A percentile compares a stretch with the other conserved stretches of the same genome.
Conservation (phyloP, 2,113 vertebrate species). For the Daubentonia madagascariensis region DNA sequence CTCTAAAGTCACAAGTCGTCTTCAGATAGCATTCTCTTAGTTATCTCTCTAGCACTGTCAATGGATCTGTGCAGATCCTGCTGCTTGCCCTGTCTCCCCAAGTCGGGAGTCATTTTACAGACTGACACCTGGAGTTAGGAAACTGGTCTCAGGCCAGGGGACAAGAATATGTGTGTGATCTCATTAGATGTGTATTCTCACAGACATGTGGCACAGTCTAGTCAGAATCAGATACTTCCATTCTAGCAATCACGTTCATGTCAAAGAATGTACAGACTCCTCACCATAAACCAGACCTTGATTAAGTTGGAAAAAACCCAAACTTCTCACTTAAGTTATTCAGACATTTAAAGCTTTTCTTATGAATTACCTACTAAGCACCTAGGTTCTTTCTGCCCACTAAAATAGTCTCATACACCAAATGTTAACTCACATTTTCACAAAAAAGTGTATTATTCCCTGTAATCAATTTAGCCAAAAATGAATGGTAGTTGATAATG, state of each 20-base stretch:
- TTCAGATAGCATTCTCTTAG: not conserved
- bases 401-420: not conserved
- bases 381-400: not conserved
- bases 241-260: not conserved
- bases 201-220: not conserved
- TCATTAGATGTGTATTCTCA: not conserved
- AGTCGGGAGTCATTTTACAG: not conserved
- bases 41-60: not conserved
- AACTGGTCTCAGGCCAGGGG: not conserved
- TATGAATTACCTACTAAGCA: not conserved
- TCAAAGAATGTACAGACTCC: not conserved
- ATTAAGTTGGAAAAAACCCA: not conserved
- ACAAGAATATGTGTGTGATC: not conserved
- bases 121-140: not conserved
- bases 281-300: not conserved
- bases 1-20: not conserved
- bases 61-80: not conserved
- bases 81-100: not conserved
- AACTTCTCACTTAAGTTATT: not conserved
- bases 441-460: not conserved
- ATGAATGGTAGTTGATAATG: not conserved
- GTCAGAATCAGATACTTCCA: not conserved
- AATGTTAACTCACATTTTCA: not conserved
- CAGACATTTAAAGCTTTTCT: constrained; percentile 18
- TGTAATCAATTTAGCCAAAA: not conserved